Conservation (phyloP, 2,113 vertebrate species). For the Heptranchias perlo region DNA sequence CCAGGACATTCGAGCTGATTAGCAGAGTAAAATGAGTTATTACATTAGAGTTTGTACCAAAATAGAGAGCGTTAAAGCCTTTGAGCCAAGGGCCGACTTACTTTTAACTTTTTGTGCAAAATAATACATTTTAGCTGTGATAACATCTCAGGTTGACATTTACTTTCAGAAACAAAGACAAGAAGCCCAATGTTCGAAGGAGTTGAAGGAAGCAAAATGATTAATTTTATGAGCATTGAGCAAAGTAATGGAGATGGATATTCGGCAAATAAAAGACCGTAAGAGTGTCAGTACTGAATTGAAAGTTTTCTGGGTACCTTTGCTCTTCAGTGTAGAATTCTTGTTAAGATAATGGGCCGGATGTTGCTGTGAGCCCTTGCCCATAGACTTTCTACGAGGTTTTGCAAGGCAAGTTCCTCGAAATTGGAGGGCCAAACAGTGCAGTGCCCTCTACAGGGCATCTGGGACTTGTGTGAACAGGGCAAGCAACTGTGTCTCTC, state of each 20-base stretch:
- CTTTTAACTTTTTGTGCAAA: not conserved
- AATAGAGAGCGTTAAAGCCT: not conserved
- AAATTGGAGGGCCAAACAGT: too few species aligned
- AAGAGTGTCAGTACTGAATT: not conserved
- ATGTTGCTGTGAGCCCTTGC: not conserved
- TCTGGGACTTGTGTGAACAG: too few species aligned
- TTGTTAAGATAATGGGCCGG: not conserved
- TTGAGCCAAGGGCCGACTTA: not conserved
- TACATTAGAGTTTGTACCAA: not conserved
- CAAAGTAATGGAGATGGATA: not conserved
- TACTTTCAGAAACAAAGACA: not conserved
- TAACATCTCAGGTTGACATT: constrained; percentile 16
- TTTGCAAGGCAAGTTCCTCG: too few species aligned
- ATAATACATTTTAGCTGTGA: not conserved
- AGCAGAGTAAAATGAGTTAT: constrained; percentile 10
- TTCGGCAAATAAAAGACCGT: not conserved
- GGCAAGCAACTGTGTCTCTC: too few species aligned
- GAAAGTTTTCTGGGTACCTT: not conserved
- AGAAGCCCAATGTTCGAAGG: not conserved
- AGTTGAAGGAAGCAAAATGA: not conserved
- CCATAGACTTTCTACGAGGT: too few species aligned
- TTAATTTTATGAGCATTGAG: not conserved
- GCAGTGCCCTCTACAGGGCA: too few species aligned
- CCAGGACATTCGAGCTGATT: not conserved
- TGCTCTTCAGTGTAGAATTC: not conserved